A percentile compares a stretch with the other conserved stretches of the same genome.
These are phyloP conservation scores for Carlito syrichta DNA, from an alignment of 2,113 vertebrate species.

Conservation along the genomic window DNA sequence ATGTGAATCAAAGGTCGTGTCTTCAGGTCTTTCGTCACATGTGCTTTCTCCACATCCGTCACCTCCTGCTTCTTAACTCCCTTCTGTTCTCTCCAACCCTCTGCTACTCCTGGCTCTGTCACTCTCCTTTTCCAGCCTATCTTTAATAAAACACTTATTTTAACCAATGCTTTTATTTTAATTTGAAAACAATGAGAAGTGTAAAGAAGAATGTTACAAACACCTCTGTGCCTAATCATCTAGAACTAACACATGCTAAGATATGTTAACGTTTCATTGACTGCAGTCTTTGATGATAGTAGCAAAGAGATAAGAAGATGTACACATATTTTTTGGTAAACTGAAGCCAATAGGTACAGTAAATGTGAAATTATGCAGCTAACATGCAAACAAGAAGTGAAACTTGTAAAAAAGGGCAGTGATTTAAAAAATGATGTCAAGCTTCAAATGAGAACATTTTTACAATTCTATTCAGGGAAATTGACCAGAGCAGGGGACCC, in stretches of 20 bases:
- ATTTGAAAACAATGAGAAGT: not conserved
- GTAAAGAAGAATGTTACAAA: not conserved
- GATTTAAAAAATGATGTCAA: not conserved
- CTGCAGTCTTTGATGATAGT: not conserved
- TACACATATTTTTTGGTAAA: not conserved
- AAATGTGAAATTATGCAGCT: not conserved
- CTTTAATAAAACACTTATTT: not conserved
- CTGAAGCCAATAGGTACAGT: not conserved
- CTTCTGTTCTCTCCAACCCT: not conserved
- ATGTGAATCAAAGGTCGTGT: not conserved
- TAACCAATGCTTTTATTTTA: not conserved
- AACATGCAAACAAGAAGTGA: not conserved
- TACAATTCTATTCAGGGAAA: not conserved
- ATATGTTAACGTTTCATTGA: not conserved
- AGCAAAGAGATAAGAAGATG: not conserved
- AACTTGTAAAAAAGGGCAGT: not conserved
- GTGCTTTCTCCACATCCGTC: not conserved
- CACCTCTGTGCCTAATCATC: not conserved
- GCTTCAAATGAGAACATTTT: not conserved
- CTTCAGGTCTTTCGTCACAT: rapidly evolving
- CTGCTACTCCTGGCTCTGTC: not conserved
- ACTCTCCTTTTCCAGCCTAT: not conserved
- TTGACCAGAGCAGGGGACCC: not conserved
- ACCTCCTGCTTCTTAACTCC: not conserved
- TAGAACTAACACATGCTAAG: not conserved